phyloP scores from a whole-genome alignment of 2,113 vertebrate species.

The Malurus cyaneus region DNA sequence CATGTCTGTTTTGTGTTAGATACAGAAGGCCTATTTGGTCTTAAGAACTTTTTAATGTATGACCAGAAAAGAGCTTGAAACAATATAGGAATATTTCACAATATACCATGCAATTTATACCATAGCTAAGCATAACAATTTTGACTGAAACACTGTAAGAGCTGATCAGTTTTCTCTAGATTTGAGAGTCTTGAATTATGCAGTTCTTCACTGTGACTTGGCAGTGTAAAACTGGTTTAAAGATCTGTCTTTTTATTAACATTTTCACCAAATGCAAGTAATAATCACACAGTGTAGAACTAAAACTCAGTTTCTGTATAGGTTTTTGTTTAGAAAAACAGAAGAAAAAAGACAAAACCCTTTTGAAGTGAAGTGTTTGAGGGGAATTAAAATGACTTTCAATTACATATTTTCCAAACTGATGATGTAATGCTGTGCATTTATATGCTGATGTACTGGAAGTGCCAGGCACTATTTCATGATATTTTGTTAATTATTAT shows the following conservation, averaged over 20 bases:
- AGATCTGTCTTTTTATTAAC: neutral
- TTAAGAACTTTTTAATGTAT: neutral
- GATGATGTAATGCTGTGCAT: neutral
- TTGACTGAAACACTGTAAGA: neutral
- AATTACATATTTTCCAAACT: neutral
- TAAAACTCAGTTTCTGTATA: neutral
- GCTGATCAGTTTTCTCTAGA: neutral
- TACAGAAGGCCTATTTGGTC: neutral
- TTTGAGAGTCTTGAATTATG: neutral
- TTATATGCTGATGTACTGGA: neutral
- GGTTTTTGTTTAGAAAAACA: neutral
- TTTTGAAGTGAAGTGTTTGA: neutral
- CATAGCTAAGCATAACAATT: neutral
- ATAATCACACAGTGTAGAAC: neutral
- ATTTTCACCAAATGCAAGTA: neutral
- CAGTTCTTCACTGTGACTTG: neutral
- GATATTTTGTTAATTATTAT: neutral
- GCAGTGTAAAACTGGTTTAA: neutral
- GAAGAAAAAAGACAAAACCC: neutral
- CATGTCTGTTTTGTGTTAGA: neutral
- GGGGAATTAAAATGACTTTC: neutral
- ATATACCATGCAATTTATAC: neutral
- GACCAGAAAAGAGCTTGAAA: neutral
- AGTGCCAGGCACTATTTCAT: neutral
- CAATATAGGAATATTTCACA: neutral